Evolutionary conservation across 2,797 vertebrate genomes (phyloP), one percentile per base, ranked within the genome.

Genomic region (Pogoniulus pusillus): DNA sequence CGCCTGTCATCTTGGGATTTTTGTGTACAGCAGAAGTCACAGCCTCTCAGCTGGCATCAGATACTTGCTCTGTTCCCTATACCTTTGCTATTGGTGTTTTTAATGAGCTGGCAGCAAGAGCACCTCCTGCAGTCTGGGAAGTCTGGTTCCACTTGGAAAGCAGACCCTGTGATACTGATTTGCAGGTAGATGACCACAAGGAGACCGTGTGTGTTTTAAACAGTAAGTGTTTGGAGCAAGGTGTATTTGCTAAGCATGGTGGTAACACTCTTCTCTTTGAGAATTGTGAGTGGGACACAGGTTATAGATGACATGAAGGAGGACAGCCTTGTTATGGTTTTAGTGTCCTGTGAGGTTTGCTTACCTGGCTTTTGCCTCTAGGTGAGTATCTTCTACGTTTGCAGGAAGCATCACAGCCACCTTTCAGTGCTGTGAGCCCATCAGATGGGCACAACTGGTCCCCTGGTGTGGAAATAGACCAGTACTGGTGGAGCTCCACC

Each of bases 371-470:
- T 88, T 81, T 78, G 41, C 30, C 43, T 83, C 34, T 74, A 22
- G 47, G 47, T 24, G 47, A 75, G 17, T 55, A 20, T 80, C 24
- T 71, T 59, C 37, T 54, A 10, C 0, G 3, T 45, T 34, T 85
- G 22, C 35, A 22, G 3, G 30, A 53, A 16, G 39, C 35, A 43
- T 30, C 27, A 16, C 27, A 26, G 58, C 11, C 26, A 79, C 57
- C 13, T 30, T 72, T 15, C 34, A 51, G 78, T 2, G 1, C 34
- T 0, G 0, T 20, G 47, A 85, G 43, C 39, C 43, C 0, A 0
- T 73, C 51, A 71, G 45, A 20, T 13, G 47, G 13, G 16, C 53
- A 24, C 1, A 4, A 6, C 16, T 41, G 45, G 14, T 60, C 63
- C 19, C 51, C 26, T 53, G 17, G 16, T 69, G 68, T 59, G 72